Evolutionary conservation across 1,140 invertebrate genomes (phyloP).

Genomic region (Drosophila ogumai): DNA sequence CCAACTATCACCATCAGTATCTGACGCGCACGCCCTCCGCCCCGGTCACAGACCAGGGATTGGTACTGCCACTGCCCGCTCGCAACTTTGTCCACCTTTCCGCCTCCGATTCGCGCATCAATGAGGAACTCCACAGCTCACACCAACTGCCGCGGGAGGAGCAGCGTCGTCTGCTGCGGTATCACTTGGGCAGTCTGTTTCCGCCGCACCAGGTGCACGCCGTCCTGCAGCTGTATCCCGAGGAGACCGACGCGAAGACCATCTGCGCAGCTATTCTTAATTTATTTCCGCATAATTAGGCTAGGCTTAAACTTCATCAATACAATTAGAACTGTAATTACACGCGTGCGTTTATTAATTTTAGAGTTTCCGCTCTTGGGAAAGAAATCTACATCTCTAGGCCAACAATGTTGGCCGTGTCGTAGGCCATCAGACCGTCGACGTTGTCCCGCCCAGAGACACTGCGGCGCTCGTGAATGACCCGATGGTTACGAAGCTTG

Average conservation of each 20-base stretch:
- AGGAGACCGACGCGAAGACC: constrained; percentile 94
- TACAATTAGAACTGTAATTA: constrained; percentile 60
- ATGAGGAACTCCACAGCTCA: constrained; percentile 85
- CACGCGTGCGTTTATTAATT: constrained; percentile 37
- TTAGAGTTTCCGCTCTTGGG: constrained; percentile 11
- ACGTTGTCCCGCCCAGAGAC: constrained; percentile 25
- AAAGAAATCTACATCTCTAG: constrained; percentile 58
- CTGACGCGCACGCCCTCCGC: constrained; percentile 92
- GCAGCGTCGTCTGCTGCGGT: constrained; percentile 90
- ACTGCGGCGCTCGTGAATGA: constrained; percentile 64
- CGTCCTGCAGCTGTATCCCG: constrained; percentile 93
- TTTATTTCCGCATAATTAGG: constrained; percentile 87
- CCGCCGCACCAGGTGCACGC: constrained; percentile 94
- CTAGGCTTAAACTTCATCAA: constrained; percentile 70
- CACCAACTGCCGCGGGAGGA: constrained; percentile 87
- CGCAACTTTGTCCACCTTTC: constrained; percentile 73
- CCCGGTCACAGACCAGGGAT: constrained; percentile 86
- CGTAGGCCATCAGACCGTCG: constrained; percentile 46
- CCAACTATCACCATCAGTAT: constrained; percentile 84
- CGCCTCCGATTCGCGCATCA: constrained; percentile 89
- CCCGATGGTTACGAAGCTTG: constrained; percentile 75
- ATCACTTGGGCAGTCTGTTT: constrained; percentile 94
- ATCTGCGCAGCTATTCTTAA: constrained; percentile 94
- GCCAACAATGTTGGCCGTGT: constrained; percentile 51
- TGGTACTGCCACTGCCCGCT: constrained; percentile 85